Evolutionary conservation across 2,797 vertebrate genomes (phyloP), one percentile per base, ranked within the genome.

Genomic region (Ctenopoma multispine): DNA sequence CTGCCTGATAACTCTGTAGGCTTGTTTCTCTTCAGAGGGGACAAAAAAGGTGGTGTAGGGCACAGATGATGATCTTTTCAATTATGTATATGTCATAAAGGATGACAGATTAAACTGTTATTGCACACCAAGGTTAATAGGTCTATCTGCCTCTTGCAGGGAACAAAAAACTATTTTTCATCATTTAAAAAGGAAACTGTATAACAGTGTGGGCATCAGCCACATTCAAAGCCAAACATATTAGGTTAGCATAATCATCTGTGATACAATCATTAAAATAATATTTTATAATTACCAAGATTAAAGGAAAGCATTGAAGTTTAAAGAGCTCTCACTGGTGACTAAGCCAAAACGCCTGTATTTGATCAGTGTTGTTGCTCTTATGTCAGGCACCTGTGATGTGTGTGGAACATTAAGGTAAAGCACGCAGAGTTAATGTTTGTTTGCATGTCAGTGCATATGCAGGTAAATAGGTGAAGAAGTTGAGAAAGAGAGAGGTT

Each of bases 71-170:
- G 70, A 82, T 86, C 77, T 63, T 72, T 87, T 89, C 63, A 87
- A 87, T 89, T 85, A 89, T 84, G 80, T 49, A 68, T 41, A 64
- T 63, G 65, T 69, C 78, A 82, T 77, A 71, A 85, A 74, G 58
- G 13, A 41, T 70, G 74, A 82, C 71, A 69, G 75, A 79, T 74
- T 59, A 47, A 40, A 36, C 13, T 55, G 55, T 64, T 74, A 62
- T 34, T 51, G 70, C 62, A 63, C 55, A 61, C 69, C 44, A 69
- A 69, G 69, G 77, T 67, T 70, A 60, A 77, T 8, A 54, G 67
- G 47, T 71, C 29, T 48, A 63, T 58, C 29, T 58, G 58, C 40
- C 69, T 63, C 53, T 60, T 40, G 21, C 24, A 56, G 21, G 24
- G 38, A 69, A 72, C 17, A 61, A 59, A 72, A 65, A 65, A 23